Conservation (phyloP, 2,888 invertebrate genomes). For the Disparrhopalites patrizii region DNA sequence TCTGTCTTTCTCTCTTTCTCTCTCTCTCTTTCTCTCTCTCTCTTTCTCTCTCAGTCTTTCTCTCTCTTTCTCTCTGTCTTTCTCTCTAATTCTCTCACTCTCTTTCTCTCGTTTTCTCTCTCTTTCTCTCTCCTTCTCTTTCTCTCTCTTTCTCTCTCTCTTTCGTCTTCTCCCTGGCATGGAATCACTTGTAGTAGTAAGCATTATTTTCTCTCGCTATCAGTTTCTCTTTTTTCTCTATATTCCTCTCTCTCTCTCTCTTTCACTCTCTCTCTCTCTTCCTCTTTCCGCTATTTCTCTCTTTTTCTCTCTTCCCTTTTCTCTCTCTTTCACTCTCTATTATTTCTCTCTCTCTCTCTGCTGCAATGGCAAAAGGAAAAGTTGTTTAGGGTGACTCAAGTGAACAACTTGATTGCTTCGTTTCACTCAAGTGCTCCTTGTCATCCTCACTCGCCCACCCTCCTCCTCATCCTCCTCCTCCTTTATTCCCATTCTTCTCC, state of each 20-base stretch:
- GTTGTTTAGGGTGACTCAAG: conserved; percentile 19
- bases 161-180: too few relatives aligned
- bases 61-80: too few relatives aligned
- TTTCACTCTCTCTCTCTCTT: neutral
- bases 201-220: neutral
- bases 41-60: too few relatives aligned
- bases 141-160: neutral
- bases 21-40: neutral
- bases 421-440: conserved; percentile 26
- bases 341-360: neutral
- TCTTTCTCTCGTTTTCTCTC: too few relatives aligned
- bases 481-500: too few relatives aligned
- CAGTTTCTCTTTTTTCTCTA: neutral
- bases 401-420: conserved; percentile 26
- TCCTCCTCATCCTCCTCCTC: too few relatives aligned
- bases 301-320: neutral
- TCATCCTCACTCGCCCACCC: conserved; percentile 21
- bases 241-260: neutral
- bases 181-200: too few relatives aligned
- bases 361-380: conserved; percentile 1
- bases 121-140: neutral
- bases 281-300: neutral
- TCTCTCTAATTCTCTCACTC: too few relatives aligned
- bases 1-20: neutral
- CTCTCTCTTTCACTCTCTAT: neutral